Evolutionary conservation across 2,797 vertebrate genomes (phyloP), one percentile per base, ranked within the genome.

Genomic region (Protosalanx chinensis): DNA sequence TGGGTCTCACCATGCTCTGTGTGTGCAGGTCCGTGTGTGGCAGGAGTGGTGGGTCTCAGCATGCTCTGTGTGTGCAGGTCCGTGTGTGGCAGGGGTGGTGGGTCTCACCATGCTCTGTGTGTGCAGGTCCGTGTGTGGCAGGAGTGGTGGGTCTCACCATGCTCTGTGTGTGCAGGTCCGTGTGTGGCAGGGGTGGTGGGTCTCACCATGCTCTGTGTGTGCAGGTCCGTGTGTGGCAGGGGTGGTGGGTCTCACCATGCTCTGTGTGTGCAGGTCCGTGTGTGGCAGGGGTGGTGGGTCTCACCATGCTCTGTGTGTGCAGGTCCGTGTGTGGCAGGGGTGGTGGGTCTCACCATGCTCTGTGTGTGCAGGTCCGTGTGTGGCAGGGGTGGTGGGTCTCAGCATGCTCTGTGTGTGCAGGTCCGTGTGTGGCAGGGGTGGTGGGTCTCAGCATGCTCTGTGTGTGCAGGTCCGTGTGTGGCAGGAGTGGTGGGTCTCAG

Each of bases 131-230:
- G 2, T 83, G 77, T 57, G 85, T 84, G 2, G 77, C 85, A 20
- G 85, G 85, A 27, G 85, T 86, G 27, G 85, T 85, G 16, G 85
- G 85, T 35, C 80, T 86, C 37, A 86, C 81, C 7, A 86, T 86
- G 81, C 81, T 68, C 5, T 68, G 64, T 67, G 72, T 68, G 37
- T 78, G 53, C 46, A 85, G 85, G 85, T 13, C 70, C 85, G 2
- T 83, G 77, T 57, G 85, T 84, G 2, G 77, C 85, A 20, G 85
- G 85, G 20, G 85, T 86, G 27, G 85, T 85, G 16, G 85, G 85
- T 35, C 80, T 86, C 37, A 86, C 81, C 7, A 86, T 86, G 81
- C 81, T 68, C 5, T 68, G 64, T 67, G 72, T 68, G 37, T 78
- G 53, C 46, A 85, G 85, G 85, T 13, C 70, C 85, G 2, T 83